phyloP scores from a whole-genome alignment of 2,797 vertebrate species.

The Naso thynnoides region DNA sequence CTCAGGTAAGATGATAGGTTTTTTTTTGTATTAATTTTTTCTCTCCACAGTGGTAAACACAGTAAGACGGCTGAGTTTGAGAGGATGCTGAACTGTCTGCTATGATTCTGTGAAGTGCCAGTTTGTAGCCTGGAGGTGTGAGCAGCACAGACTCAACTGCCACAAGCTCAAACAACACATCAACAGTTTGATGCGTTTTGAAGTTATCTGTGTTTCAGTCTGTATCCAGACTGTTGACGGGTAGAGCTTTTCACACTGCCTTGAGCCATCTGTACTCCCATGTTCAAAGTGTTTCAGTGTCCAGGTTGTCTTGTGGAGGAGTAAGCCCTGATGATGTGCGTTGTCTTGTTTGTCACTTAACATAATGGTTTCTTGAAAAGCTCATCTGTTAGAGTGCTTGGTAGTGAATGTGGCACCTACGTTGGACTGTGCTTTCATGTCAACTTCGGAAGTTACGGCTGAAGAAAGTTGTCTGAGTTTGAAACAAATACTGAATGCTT shows the following conservation, averaged over 20 bases:
- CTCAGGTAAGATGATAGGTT: conserved; percentile 91
- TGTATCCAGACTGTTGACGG: conserved; percentile 19
- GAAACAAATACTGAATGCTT: not conserved
- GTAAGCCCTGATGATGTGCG: not conserved
- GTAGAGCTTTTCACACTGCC: not conserved
- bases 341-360: not conserved
- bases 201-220: conserved; percentile 1
- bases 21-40: not conserved
- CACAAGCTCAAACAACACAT: conserved; percentile 32
- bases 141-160: conserved; percentile 26
- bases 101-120: conserved; percentile 22
- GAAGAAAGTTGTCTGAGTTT: not conserved
- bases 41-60: too few relatives aligned
- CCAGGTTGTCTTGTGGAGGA: conserved; percentile 13
- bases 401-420: not conserved
- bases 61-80: not conserved
- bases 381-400: not conserved
- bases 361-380: conserved; percentile 10
- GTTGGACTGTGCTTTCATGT: conserved; percentile 3
- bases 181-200: not conserved
- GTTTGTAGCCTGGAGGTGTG: conserved; percentile 33
- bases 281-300: conserved; percentile 9
- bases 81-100: not conserved
- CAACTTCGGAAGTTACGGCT: not conserved
- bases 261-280: conserved; percentile 2